A percentile compares a stretch with the other conserved stretches of the same genome.
These are phyloP conservation scores for Myotis vivesi DNA, from an alignment of 2,797 vertebrate species.

Conservation along the genomic window DNA sequence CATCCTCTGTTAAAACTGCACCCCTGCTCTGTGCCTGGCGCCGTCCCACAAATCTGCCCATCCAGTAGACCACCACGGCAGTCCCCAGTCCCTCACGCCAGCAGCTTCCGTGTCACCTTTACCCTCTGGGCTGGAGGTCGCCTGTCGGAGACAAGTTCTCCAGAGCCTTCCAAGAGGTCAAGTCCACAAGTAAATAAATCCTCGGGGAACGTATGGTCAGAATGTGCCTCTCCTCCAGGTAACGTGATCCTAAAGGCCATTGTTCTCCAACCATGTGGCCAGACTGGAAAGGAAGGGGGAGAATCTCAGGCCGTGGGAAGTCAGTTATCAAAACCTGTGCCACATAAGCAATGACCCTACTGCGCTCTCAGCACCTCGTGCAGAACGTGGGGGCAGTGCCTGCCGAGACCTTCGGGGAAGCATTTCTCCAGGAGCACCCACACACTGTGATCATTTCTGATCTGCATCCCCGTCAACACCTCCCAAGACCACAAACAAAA, in stretches of 20 bases:
- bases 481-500: not conserved
- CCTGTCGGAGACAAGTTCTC: not conserved
- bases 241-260: not conserved
- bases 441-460: not conserved
- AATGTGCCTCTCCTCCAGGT: not conserved
- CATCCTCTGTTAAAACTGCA: not conserved
- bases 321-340: not conserved
- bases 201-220: rapidly evolving
- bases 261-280: not conserved
- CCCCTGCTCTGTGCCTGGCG: not conserved
- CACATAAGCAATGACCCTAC: not conserved
- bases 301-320: not conserved
- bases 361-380: not conserved
- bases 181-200: not conserved
- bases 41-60: rapidly evolving
- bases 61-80: no score
- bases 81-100: not conserved
- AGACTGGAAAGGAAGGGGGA: not conserved
- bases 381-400: rapidly evolving
- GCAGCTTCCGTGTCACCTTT: not conserved
- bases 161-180: not conserved
- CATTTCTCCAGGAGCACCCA: not conserved
- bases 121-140: not conserved
- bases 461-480: not conserved
- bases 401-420: not conserved